Evolutionary conservation across 1,140 invertebrate species (phyloP).

Genomic region (Pogonus chalceus): DNA sequence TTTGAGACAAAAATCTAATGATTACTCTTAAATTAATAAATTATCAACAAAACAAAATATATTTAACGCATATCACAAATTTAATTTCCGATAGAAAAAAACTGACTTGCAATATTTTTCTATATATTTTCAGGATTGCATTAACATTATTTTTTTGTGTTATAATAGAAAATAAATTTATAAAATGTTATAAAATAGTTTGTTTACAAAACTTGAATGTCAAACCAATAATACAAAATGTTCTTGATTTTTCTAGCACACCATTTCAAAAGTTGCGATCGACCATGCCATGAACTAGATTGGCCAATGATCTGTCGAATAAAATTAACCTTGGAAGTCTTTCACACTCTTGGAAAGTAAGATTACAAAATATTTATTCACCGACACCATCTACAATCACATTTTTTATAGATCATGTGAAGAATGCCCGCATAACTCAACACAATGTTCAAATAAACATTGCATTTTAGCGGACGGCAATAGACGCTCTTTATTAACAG

Average conservation of each 20-base stretch:
- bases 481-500: slow-evolving; percentile 57
- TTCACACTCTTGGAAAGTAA: slow-evolving; percentile 55
- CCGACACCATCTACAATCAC: neutral
- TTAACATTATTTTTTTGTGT: too few relatives aligned
- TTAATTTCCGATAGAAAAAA: too few relatives aligned
- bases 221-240: too few relatives aligned
- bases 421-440: slow-evolving; percentile 51
- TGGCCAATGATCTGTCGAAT: slow-evolving; percentile 71
- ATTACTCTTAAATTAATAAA: too few relatives aligned
- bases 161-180: too few relatives aligned
- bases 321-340: slow-evolving; percentile 58
- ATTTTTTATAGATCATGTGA: slow-evolving; percentile 43
- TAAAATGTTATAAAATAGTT: too few relatives aligned
- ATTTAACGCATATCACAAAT: too few relatives aligned
- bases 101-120: too few relatives aligned
- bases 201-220: too few relatives aligned
- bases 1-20: too few relatives aligned
- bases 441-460: slow-evolving; percentile 45
- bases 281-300: slow-evolving; percentile 63
- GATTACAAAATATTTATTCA: slow-evolving; percentile 16
- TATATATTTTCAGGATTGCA: too few relatives aligned
- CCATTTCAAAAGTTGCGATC: slow-evolving; percentile 57
- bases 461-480: slow-evolving; percentile 63
- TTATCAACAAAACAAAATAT: too few relatives aligned
- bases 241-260: slow-evolving; percentile 49